Evolutionary conservation across 30 jellyfish, hydroid and myxozoan species (phyloP).

Genomic region (Pseudorhiza aurosa): DNA sequence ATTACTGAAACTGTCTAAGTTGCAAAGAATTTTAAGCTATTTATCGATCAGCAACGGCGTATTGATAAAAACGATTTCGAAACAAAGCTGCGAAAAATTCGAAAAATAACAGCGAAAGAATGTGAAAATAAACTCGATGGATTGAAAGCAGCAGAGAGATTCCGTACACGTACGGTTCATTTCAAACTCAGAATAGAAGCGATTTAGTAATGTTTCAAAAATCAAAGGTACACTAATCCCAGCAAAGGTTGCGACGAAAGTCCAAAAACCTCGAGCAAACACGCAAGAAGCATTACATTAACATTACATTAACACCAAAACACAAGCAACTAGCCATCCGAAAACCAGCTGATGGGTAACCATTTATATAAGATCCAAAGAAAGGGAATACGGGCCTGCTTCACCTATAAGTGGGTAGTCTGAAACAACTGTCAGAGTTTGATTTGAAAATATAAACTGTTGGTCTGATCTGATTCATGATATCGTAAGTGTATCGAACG

Average conservation of each 20-base stretch:
- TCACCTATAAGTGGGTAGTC: too few species aligned
- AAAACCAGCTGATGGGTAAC: too few species aligned
- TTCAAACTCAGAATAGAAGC: conserved; percentile 6
- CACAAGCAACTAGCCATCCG: too few species aligned
- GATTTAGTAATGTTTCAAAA: conserved; percentile 22
- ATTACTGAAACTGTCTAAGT: conserved; percentile 12
- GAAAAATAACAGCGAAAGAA: conserved; percentile 33
- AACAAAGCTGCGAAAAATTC: conserved; percentile 7
- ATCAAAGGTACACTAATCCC: conserved; percentile 13
- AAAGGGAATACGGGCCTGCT: too few species aligned
- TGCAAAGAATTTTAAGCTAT: conserved; percentile 44
- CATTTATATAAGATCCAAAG: too few species aligned
- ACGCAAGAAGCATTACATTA: neutral
- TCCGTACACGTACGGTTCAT: conserved; percentile 25
- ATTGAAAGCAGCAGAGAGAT: conserved; percentile 45
- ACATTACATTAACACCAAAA: too few species aligned
- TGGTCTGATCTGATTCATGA: too few species aligned
- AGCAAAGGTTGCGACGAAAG: conserved; percentile 51
- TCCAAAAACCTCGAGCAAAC: conserved; percentile 30
- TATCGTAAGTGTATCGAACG: too few species aligned
- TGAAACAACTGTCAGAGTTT: too few species aligned
- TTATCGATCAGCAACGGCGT: conserved; percentile 18
- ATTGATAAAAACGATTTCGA: conserved; percentile 33
- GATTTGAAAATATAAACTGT: too few species aligned
- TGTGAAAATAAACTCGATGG: conserved; percentile 47